Evolutionary conservation across 2,113 vertebrate genomes (phyloP).

Genomic region (Heptranchias perlo): DNA sequence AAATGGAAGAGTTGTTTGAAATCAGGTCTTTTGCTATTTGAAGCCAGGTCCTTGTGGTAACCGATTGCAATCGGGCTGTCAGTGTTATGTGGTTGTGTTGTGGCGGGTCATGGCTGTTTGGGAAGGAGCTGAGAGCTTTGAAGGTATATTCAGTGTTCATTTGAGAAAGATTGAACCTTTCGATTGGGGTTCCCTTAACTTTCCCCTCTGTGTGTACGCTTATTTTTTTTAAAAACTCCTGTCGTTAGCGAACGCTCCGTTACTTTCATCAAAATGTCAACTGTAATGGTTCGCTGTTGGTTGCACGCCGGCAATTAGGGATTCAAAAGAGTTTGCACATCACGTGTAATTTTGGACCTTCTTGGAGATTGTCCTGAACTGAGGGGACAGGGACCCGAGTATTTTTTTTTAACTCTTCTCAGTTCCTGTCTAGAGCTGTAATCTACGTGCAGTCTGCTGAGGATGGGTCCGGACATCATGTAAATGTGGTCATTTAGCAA

Average conservation of each 20-base stretch:
- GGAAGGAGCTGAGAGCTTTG: not conserved
- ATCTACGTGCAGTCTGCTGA: not conserved
- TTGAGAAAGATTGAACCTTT: not conserved
- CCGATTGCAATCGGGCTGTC: not conserved
- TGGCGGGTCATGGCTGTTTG: not conserved
- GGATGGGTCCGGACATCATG: not conserved
- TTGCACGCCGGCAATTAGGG: not conserved
- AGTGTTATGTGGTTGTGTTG: not conserved
- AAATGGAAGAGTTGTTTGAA: not conserved
- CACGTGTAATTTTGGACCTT: not conserved
- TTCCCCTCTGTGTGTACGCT: not conserved
- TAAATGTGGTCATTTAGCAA: not conserved
- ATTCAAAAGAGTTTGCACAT: not conserved
- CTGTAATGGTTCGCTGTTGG: not conserved
- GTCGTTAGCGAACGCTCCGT: not conserved
- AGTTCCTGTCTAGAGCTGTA: not conserved
- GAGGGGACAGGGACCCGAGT: not conserved
- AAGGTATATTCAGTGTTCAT: not conserved
- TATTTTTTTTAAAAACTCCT: not conserved
- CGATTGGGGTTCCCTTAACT: not conserved
- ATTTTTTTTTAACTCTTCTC: not conserved
- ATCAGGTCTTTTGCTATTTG: not conserved
- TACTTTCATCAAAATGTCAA: not conserved
- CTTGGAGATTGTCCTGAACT: not conserved
- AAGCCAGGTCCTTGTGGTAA: not conserved